These are phyloP conservation scores for Noctua fimbriata DNA, from an alignment of 2,888 invertebrate species.

Conservation along the genomic window DNA sequence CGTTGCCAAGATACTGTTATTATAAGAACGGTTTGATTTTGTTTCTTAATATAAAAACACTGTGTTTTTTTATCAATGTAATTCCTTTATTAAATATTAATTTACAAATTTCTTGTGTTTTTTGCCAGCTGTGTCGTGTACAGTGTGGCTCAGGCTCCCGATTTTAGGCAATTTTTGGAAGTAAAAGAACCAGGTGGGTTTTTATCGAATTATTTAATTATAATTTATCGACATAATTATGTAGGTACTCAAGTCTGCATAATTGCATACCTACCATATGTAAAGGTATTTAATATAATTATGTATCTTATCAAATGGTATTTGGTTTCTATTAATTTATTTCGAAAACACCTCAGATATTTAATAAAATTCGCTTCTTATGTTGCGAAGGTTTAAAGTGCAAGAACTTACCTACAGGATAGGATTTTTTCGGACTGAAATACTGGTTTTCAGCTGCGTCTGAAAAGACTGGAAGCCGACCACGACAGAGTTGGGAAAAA, in stretches of 20 bases:
- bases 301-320: not conserved
- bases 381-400: not conserved
- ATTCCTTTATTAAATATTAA: no score
- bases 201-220: not conserved
- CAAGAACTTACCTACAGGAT: not conserved
- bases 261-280: not conserved
- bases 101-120: slow-evolving; percentile 7
- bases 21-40: no score
- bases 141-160: not conserved
- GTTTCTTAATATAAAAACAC: no score
- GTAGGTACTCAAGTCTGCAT: not conserved
- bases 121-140: not conserved
- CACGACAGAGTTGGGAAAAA: not conserved
- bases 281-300: not conserved
- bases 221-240: no score
- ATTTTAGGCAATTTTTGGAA: not conserved
- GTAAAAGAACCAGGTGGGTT: slow-evolving; percentile 1
- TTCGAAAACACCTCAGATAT: not conserved
- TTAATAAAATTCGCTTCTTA: not conserved
- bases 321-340: not conserved
- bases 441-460: not conserved
- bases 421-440: not conserved
- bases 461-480: not conserved
- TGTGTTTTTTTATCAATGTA: no score
- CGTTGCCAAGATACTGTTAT: no score